Percentiles rank a stretch among this genome's conserved stretches.
Conservation (phyloP, 2,888 invertebrate genomes). For the Amaurobius ferox region DNA sequence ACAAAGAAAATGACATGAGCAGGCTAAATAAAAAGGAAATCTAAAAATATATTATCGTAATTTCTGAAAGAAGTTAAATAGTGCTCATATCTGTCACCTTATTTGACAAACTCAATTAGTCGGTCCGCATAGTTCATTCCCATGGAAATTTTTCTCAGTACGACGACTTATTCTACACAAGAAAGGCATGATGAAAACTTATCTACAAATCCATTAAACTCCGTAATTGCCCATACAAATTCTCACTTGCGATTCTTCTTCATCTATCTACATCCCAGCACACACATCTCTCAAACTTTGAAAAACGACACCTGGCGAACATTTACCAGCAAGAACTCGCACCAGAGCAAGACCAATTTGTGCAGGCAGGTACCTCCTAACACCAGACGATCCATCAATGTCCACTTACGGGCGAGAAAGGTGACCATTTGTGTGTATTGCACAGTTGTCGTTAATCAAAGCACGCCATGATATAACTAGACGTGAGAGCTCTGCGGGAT, state of each 20-base stretch:
- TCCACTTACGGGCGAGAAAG: constrained; percentile 46
- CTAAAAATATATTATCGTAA: no score
- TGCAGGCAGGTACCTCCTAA: constrained; percentile 37
- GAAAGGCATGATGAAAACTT: not conserved
- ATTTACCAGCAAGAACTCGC: constrained; percentile 12
- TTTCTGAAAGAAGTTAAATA: no score
- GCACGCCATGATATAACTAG: constrained; percentile 28
- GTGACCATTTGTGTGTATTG: constrained; percentile 68
- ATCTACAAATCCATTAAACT: not conserved
- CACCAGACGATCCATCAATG: constrained; percentile 49
- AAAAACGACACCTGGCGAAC: constrained; percentile 12
- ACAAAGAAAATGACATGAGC: no score
- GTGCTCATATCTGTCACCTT: no score
- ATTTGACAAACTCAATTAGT: no score
- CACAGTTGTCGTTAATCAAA: constrained; percentile 58
- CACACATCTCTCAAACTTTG: not conserved
- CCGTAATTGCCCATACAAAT: not conserved
- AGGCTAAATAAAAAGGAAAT: no score
- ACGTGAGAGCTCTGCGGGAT: no score
- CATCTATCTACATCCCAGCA: not conserved
- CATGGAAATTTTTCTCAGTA: no score
- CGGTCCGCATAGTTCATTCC: no score
- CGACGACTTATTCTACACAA: no score
- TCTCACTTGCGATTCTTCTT: not conserved
- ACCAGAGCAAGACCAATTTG: constrained; percentile 23